Percentiles rank a stretch among this genome's conserved stretches.
phyloP scores from a whole-genome alignment of 2,113 vertebrate species.

The Mionectes macconnelli region DNA sequence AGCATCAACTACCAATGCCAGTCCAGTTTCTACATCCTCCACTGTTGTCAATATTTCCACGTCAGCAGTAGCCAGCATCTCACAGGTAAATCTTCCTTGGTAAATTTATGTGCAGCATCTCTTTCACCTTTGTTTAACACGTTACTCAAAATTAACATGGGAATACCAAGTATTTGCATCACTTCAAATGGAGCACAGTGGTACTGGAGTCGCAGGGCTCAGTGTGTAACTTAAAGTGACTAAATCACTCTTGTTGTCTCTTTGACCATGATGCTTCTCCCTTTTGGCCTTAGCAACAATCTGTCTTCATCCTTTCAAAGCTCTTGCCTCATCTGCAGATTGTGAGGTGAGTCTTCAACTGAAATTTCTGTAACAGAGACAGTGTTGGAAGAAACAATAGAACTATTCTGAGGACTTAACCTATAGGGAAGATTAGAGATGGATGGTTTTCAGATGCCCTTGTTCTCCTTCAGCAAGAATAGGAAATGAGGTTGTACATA shows the following conservation, averaged over 20 bases:
- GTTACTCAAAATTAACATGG: not conserved
- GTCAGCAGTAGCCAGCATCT: slow-evolving; percentile 78
- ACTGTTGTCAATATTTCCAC: slow-evolving; percentile 77
- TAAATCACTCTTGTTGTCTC: not conserved
- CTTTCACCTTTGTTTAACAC: not conserved
- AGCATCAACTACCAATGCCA: slow-evolving; percentile 79
- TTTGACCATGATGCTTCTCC: not conserved
- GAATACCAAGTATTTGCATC: not conserved
- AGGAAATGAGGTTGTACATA: not conserved
- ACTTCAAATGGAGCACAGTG: not conserved
- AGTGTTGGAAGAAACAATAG: not conserved
- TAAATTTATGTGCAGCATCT: not conserved
- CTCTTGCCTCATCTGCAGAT: not conserved
- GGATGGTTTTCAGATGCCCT: not conserved
- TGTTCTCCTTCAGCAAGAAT: not conserved
- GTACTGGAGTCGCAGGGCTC: not conserved
- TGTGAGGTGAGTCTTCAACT: not conserved
- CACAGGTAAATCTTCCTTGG: slow-evolving; percentile 75
- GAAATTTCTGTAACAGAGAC: not conserved
- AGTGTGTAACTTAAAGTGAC: not conserved
- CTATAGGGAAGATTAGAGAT: not conserved
- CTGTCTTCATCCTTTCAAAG: not conserved
- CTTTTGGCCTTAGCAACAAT: not conserved
- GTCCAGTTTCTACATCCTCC: slow-evolving; percentile 73
- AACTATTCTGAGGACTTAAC: not conserved